phyloP scores from a whole-genome alignment of 2,888 invertebrate genomes.

The Papilio elwesi region DNA sequence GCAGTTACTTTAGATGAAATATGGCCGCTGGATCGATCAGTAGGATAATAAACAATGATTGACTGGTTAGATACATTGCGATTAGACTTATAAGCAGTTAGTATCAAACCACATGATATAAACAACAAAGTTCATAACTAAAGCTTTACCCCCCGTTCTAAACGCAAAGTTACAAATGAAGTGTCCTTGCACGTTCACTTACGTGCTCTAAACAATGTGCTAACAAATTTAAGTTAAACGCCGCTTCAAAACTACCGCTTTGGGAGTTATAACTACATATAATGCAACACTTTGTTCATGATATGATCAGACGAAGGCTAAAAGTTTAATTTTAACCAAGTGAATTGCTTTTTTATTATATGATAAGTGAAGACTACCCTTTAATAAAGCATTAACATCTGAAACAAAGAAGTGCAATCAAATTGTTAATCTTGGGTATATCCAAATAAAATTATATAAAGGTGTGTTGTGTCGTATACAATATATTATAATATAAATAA shows the following conservation, averaged over 20 bases:
- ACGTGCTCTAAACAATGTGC: conserved; percentile 35
- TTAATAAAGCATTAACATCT: no score
- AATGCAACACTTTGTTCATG: neutral
- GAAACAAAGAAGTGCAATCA: no score
- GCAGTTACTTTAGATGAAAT: no score
- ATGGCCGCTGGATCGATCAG: no score
- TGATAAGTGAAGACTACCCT: no score
- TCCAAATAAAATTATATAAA: no score
- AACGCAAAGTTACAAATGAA: conserved; percentile 28
- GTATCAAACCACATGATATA: neutral
- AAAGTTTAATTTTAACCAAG: neutral
- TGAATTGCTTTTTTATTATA: no score
- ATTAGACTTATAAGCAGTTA: neutral
- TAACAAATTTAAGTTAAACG: conserved; percentile 36
- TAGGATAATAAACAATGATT: neutral
- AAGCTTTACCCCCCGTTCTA: conserved; percentile 13
- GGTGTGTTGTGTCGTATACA: no score
- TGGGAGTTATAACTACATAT: conserved; percentile 20
- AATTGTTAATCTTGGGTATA: no score
- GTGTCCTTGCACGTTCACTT: conserved; percentile 33
- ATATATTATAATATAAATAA: no score
- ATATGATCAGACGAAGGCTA: neutral
- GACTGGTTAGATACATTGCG: neutral
- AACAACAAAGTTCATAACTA: conserved; percentile 17
- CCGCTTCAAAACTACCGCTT: conserved; percentile 8